Evolutionary conservation across 2,888 invertebrate genomes (phyloP), one percentile per base, ranked within the genome.

Genomic region (Rhaphigaster nebulosa): DNA sequence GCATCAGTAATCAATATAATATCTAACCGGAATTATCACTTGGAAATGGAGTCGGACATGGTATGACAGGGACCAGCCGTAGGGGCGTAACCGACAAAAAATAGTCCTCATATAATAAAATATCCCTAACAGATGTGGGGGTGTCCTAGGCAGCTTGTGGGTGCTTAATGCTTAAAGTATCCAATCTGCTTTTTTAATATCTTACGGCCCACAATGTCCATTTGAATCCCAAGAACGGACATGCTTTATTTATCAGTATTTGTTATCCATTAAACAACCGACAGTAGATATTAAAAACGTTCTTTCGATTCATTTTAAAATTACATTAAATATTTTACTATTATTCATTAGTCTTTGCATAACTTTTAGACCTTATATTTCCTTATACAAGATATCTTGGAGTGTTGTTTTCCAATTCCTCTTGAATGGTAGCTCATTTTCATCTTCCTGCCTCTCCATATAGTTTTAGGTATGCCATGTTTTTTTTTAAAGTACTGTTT

Each of bases 61-160:
- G 1, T 38, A 76, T 76, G 70, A 76, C n/a, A 50, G 84, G 45
- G n/a, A 84, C 45, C 84, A 84, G 84, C n/a, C 84, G 41, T 84
- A 84, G 84, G 84, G 45, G 84, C 84, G 84, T 84, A 84, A 20
- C 84, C 84, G 84, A 84, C 84, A 84, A 84, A 84, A 84, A 84
- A 84, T 45, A 15, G 45, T 50, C 45, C 80, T 84, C 84, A 23
- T 84, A 84, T 45, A 84, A 84, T 84, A 84, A 84, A 84, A 23
- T 84, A 84, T 84, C 45, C 84, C 84, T 18, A 45, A n/a, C n/a
- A 45, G n/a, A 34, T n/a, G 45, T 45, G 26, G 45, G 84, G 84
- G 45, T 80, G 80, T 41, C 65, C n/a, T 29, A 65, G 70, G 34
- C 70, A 76, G 34, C 45, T 84, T 84, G 84, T 84, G 45, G 84